A percentile compares a stretch with the other conserved stretches of the same genome.
Evolutionary conservation across 1,140 invertebrate species (phyloP).

Genomic region (Chrysopa pallens): DNA sequence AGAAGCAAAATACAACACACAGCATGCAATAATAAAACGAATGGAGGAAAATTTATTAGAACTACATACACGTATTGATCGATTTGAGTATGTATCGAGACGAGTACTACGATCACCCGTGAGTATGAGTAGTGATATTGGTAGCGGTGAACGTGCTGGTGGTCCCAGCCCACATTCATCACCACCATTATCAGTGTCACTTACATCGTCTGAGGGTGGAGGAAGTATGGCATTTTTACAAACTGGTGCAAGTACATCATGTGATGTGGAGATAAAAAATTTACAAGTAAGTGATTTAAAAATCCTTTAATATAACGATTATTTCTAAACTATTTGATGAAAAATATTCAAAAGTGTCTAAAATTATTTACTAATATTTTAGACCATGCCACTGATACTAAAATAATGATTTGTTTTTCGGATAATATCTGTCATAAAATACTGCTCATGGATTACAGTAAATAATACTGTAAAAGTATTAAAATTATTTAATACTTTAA

Average conservation of each 20-base stretch:
- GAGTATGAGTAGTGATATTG: conserved; percentile 19
- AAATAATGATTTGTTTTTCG: no score
- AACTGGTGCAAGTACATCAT: conserved; percentile 9
- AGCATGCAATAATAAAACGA: conserved; percentile 43
- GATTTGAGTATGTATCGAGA: conserved; percentile 8
- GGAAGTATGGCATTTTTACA: conserved; percentile 26
- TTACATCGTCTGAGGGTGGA: conserved; percentile 31
- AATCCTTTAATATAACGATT: no score
- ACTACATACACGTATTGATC: conserved; percentile 31
- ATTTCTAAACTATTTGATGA: no score
- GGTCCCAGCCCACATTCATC: conserved; percentile 22
- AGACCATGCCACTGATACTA: no score
- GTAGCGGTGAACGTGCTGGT: conserved; percentile 13
- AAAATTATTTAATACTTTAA: no score
- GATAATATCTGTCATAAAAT: no score
- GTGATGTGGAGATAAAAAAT: conserved; percentile 25
- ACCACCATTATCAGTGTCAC: conserved; percentile 31
- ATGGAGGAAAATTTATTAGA: conserved; percentile 49
- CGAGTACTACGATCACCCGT: conserved; percentile 13
- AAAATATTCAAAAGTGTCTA: no score
- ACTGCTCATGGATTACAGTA: no score
- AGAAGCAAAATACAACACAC: conserved; percentile 51
- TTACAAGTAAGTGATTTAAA: conserved; percentile 16
- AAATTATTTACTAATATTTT: no score
- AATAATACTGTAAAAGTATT: no score